These are phyloP conservation scores for Steatornis caripensis DNA, from an alignment of 2,113 vertebrate species.

Conservation along the genomic window DNA sequence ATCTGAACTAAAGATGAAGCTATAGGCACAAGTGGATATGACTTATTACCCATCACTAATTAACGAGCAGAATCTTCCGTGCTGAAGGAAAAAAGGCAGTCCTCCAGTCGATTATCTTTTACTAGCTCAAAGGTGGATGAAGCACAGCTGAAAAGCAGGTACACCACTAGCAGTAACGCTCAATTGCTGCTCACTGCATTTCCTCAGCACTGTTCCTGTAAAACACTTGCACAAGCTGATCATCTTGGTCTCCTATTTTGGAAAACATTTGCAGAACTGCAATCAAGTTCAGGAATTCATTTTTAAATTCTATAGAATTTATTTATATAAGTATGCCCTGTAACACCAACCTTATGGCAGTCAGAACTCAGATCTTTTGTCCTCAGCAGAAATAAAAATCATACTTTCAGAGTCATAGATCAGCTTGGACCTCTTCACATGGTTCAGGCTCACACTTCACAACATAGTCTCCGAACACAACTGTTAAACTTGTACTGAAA, in stretches of 20 bases:
- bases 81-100: background rate
- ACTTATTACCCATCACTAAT: background rate
- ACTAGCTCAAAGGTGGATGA: background rate
- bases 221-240: background rate
- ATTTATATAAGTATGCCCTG: background rate
- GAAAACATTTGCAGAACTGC: background rate
- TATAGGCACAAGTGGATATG: background rate
- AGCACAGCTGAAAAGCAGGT: background rate
- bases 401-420: background rate
- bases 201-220: background rate
- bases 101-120: background rate
- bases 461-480: background rate
- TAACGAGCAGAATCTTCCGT: background rate
- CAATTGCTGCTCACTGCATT: background rate
- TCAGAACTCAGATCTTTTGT: background rate
- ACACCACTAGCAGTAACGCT: background rate
- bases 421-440: background rate
- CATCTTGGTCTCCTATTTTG: background rate
- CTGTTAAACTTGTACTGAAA: background rate
- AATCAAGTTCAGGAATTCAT: background rate
- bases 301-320: background rate
- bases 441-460: background rate
- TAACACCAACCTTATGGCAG: background rate
- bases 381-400: background rate
- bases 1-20: background rate